phyloP scores from a whole-genome alignment of 2,113 vertebrate species.

The Ciconia maguari region DNA sequence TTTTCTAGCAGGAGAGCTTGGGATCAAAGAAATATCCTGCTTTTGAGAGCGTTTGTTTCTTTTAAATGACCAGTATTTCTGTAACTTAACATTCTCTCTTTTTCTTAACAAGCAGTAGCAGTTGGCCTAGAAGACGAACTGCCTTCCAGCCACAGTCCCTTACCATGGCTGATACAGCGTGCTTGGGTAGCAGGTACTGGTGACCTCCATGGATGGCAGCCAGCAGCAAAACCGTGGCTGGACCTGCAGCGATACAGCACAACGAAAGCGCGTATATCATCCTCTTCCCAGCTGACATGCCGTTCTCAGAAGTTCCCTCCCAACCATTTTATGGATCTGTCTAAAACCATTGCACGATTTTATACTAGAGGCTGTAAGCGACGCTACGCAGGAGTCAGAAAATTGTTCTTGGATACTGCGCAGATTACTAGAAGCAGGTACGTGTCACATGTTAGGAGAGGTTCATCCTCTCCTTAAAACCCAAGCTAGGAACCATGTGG shows the following conservation, averaged over 20 bases:
- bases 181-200: neutral
- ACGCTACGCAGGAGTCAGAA: neutral
- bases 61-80: neutral
- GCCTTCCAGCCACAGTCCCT: neutral
- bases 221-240: neutral
- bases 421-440: neutral
- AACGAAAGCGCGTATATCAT: neutral
- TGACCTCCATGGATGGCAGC: neutral
- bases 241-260: neutral
- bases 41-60: neutral
- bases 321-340: neutral
- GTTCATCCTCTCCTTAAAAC: neutral
- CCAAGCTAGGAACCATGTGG: accelerated
- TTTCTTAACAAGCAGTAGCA: neutral
- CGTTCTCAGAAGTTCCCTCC: neutral
- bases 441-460: neutral
- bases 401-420: neutral
- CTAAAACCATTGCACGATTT: neutral
- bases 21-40: neutral
- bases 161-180: accelerated
- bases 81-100: neutral
- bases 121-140: neutral
- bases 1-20: neutral
- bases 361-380: neutral
- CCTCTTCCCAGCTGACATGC: neutral